Evolutionary conservation across 2,888 invertebrate genomes (phyloP).

Genomic region (Zele albiditarsus): DNA sequence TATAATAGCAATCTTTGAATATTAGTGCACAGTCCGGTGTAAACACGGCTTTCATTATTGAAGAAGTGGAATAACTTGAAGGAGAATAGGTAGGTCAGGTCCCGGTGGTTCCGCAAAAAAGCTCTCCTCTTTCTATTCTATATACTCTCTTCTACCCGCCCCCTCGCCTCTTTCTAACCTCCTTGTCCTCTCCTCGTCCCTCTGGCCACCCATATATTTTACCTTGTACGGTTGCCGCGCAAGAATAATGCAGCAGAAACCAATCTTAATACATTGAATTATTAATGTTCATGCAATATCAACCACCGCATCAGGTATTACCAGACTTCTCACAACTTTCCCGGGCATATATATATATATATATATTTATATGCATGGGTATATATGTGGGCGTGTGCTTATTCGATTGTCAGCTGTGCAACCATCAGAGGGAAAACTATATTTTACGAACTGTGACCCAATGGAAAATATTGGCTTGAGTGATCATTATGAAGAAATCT

Average conservation of each 20-base stretch:
- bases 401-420: no score
- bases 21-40: slow-evolving; percentile 26
- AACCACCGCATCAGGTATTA: slow-evolving; percentile 60
- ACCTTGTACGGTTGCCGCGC: neutral
- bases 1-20: slow-evolving; percentile 21
- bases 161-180: slow-evolving; percentile 27
- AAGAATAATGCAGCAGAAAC: slow-evolving; percentile 53
- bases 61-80: slow-evolving; percentile 56
- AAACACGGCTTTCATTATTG: slow-evolving; percentile 43
- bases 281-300: slow-evolving; percentile 63
- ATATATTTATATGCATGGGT: no score
- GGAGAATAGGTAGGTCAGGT: slow-evolving; percentile 63
- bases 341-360: slow-evolving; percentile 18
- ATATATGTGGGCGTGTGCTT: no score
- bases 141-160: neutral
- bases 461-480: no score
- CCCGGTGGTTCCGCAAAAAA: slow-evolving; percentile 58
- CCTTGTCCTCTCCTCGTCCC: slow-evolving; percentile 7
- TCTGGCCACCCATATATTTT: slow-evolving; percentile 35
- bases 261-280: slow-evolving; percentile 69
- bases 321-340: slow-evolving; percentile 61
- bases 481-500: no score
- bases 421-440: no score
- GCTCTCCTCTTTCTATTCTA: neutral
- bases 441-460: no score